Evolutionary conservation across 2,797 vertebrate genomes (phyloP).

Genomic region (Hippopotamyrus pictus): DNA sequence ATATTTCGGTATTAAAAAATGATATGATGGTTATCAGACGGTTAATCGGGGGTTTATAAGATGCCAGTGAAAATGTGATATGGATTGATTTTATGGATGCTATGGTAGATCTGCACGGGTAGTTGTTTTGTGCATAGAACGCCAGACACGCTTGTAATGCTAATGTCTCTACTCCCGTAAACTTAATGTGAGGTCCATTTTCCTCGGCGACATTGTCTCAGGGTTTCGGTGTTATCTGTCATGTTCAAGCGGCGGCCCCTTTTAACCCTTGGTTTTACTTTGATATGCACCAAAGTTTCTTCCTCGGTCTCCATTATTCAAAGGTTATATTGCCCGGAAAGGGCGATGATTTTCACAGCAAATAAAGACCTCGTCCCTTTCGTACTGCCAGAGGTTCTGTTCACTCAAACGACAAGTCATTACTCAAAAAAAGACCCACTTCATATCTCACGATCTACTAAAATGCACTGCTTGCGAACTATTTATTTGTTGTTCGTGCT

Average conservation of each 20-base stretch:
- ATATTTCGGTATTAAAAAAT: background rate
- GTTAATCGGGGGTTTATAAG: background rate
- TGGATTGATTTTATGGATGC: background rate
- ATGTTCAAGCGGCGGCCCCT: slow-evolving; percentile 74
- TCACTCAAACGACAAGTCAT: background rate
- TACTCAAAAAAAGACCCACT: too few species aligned
- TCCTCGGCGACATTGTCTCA: slow-evolving; percentile 63
- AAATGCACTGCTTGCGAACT: background rate
- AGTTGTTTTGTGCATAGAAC: slow-evolving; percentile 51
- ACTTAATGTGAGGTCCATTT: slow-evolving; percentile 66
- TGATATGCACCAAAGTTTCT: slow-evolving; percentile 80
- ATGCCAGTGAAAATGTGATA: background rate
- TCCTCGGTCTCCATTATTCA: slow-evolving; percentile 63
- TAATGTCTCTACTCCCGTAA: slow-evolving; percentile 69
- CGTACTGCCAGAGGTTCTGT: slow-evolving; percentile 50
- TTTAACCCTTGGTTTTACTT: slow-evolving; percentile 79
- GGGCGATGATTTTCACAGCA: slow-evolving; percentile 75
- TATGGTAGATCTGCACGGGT: background rate
- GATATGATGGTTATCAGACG: background rate
- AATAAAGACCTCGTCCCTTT: slow-evolving; percentile 53
- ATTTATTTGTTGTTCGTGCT: background rate
- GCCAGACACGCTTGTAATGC: slow-evolving; percentile 66
- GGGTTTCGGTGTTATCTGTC: slow-evolving; percentile 72
- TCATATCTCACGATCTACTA: background rate
- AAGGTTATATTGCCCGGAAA: slow-evolving; percentile 75